A percentile compares a stretch with the other conserved stretches of the same genome.
Evolutionary conservation across 2,888 invertebrate genomes (phyloP).

Genomic region (Bombylius discolor): DNA sequence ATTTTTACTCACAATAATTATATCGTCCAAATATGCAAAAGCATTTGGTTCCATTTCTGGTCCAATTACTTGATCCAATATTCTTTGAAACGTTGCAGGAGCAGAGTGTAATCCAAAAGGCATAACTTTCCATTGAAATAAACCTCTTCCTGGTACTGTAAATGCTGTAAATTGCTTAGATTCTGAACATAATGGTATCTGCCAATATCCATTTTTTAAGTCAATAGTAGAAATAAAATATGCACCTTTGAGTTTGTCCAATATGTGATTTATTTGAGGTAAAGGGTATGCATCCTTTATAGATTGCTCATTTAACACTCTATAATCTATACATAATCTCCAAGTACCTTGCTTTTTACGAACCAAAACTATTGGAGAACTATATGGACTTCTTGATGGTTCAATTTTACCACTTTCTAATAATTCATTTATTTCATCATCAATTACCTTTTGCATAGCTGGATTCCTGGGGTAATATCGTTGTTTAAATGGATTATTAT

Average conservation of each 20-base stretch:
- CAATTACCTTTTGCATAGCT: neutral
- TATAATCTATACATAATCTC: neutral
- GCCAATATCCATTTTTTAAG: neutral
- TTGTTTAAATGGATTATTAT: neutral
- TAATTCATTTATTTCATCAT: neutral
- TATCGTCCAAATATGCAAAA: slow-evolving; percentile 6
- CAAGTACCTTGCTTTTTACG: neutral
- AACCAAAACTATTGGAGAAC: neutral
- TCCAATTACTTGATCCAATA: neutral
- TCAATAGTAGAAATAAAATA: neutral
- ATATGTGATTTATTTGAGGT: neutral
- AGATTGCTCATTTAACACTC: neutral
- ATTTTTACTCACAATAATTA: neutral
- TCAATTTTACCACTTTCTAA: neutral
- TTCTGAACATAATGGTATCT: neutral
- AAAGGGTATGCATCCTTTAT: neutral
- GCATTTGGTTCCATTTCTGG: slow-evolving; percentile 1
- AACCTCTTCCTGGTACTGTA: neutral
- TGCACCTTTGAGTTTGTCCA: neutral
- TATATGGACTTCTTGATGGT: neutral
- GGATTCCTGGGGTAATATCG: neutral
- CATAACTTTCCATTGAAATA: neutral
- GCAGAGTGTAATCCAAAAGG: neutral
- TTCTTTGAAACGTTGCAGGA: slow-evolving; percentile 6
- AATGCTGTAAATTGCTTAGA: neutral